These are phyloP conservation scores for Jacana jacana DNA, from an alignment of 2,113 vertebrate species.

Conservation along the genomic window DNA sequence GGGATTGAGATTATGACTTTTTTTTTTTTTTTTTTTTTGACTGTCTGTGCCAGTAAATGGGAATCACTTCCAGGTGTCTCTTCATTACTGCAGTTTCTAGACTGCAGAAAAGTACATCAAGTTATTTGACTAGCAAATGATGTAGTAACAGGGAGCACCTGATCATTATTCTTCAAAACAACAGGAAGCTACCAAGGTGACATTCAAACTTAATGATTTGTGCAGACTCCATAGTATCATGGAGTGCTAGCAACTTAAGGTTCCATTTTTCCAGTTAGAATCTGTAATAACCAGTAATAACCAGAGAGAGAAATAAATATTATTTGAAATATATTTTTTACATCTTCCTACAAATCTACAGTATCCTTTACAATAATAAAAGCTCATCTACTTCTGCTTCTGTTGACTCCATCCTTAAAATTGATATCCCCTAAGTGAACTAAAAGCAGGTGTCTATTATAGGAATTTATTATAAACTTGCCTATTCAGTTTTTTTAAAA, in stretches of 20 bases:
- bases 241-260: not conserved
- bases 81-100: not conserved
- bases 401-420: not conserved
- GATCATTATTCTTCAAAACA: not conserved
- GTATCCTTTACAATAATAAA: not conserved
- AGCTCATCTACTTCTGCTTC: not conserved
- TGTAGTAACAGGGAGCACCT: not conserved
- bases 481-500: not conserved
- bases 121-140: not conserved
- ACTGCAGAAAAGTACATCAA: not conserved
- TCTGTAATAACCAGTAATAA: not conserved
- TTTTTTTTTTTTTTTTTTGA: too few relatives aligned
- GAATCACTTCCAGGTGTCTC: not conserved
- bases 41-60: not conserved
- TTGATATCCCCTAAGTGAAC: not conserved
- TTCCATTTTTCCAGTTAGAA: not conserved
- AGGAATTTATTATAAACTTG: not conserved
- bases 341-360: not conserved
- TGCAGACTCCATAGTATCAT: not conserved
- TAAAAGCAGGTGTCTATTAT: not conserved
- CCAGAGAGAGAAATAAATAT: not conserved
- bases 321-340: not conserved
- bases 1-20: not conserved
- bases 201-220: not conserved
- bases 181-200: not conserved